A percentile compares a stretch with the other conserved stretches of the same genome.
These are phyloP conservation scores for Caenorhabditis drosophilae DNA, from an alignment of 2,888 invertebrate species.

Conservation along the genomic window DNA sequence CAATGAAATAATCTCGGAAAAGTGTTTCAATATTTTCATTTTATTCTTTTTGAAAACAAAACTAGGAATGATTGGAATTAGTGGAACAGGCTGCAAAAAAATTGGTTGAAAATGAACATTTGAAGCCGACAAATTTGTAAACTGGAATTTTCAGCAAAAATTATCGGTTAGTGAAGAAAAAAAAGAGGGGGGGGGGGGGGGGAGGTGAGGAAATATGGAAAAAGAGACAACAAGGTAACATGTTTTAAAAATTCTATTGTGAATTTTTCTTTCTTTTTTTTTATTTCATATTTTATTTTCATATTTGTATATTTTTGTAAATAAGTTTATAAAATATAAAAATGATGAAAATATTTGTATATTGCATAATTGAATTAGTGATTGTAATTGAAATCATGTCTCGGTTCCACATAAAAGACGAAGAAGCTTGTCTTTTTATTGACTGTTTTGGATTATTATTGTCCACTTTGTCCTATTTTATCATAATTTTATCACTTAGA, in stretches of 20 bases:
- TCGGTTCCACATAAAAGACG: too few relatives aligned
- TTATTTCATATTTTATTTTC: background rate
- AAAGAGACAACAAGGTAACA: background rate
- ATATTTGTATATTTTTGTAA: background rate
- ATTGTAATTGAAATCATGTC: too few relatives aligned
- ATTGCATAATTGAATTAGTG: too few relatives aligned
- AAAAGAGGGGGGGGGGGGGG: background rate
- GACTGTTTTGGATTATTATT: too few relatives aligned
- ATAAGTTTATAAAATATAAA: background rate
- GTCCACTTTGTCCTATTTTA: too few relatives aligned
- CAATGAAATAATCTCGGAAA: background rate
- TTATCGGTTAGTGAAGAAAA: background rate
- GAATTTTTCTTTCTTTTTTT: background rate
- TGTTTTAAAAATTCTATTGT: background rate
- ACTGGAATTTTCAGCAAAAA: background rate
- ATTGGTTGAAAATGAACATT: background rate
- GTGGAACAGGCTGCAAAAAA: too few relatives aligned
- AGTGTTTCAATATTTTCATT: background rate
- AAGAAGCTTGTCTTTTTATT: too few relatives aligned
- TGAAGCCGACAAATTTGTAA: background rate
- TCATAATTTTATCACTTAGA: too few relatives aligned
- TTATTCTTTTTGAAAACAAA: background rate
- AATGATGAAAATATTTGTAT: too few relatives aligned
- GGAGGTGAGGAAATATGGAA: background rate
- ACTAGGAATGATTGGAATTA: background rate